These are phyloP conservation scores for Myripristis murdjan DNA, from an alignment of 2,797 vertebrate species.

Conservation along the genomic window DNA sequence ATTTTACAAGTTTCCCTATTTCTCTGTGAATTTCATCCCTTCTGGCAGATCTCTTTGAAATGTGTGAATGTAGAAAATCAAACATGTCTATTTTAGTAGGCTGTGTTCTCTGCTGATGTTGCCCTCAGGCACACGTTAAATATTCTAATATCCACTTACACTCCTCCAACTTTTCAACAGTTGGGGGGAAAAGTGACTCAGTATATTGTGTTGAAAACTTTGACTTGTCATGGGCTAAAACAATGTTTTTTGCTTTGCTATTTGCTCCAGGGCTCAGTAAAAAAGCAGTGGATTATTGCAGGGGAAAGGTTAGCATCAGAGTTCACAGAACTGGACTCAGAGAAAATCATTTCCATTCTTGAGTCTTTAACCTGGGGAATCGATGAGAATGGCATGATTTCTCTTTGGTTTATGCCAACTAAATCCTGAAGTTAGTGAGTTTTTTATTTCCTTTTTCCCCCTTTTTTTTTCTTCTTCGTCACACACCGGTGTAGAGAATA, in stretches of 20 bases:
- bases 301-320: neutral
- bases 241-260: neutral
- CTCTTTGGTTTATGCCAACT: neutral
- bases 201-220: constrained; percentile 13
- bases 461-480: too few relatives aligned
- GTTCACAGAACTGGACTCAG: neutral
- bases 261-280: neutral
- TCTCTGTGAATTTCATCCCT: constrained; percentile 24
- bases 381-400: neutral
- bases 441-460: too few relatives aligned
- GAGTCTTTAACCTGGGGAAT: neutral
- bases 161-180: constrained; percentile 21
- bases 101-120: constrained; percentile 32
- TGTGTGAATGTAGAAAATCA: constrained; percentile 30
- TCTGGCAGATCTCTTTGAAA: constrained; percentile 12
- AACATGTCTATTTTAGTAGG: constrained; percentile 32
- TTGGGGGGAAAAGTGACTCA: constrained; percentile 4
- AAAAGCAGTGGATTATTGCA: neutral
- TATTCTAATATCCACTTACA: constrained; percentile 35
- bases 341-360: neutral
- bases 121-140: constrained; percentile 38
- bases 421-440: too few relatives aligned
- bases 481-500: too few relatives aligned
- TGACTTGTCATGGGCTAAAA: neutral
- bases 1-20: constrained; percentile 41